A percentile compares a stretch with the other conserved stretches of the same genome.
Conservation (phyloP, 2,888 invertebrate genomes). For the Leptarthrus brevirostris region DNA sequence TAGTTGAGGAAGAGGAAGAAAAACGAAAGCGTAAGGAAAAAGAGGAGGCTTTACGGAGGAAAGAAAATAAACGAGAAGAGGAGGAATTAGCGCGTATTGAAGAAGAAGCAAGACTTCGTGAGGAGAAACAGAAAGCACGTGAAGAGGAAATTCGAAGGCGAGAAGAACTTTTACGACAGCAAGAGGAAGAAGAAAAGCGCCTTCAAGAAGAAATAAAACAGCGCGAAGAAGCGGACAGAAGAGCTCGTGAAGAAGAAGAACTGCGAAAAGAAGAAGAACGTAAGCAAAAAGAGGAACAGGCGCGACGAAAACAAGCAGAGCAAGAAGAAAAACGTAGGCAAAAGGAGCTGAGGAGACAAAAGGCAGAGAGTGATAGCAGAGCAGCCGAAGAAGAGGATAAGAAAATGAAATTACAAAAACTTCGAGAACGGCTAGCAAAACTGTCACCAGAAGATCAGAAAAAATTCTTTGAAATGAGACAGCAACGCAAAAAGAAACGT, state of each 20-base stretch:
- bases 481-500: constrained; percentile 59
- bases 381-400: constrained; percentile 56
- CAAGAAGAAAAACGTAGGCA: constrained; percentile 46
- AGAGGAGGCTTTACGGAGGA: constrained; percentile 59
- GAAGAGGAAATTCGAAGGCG: constrained; percentile 61
- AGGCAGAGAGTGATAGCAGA: constrained; percentile 52
- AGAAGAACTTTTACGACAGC: constrained; percentile 58
- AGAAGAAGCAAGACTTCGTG: constrained; percentile 60
- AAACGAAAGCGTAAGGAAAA: constrained; percentile 61
- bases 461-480: constrained; percentile 61
- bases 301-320: constrained; percentile 36
- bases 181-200: constrained; percentile 61
- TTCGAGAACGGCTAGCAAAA: constrained; percentile 60
- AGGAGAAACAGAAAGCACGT: constrained; percentile 60
- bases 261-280: constrained; percentile 51
- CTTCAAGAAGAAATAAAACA: constrained; percentile 59
- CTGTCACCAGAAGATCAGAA: constrained; percentile 62
- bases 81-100: constrained; percentile 60
- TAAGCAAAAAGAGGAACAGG: constrained; percentile 56
- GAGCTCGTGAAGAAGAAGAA: constrained; percentile 57
- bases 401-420: constrained; percentile 55
- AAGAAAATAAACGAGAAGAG: constrained; percentile 59
- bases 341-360: constrained; percentile 45
- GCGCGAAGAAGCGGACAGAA: constrained; percentile 58
- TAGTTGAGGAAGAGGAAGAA: background rate